Percentiles rank a stretch among this genome's conserved stretches.
Evolutionary conservation across 2,888 invertebrate species (phyloP).

Genomic region (Drosophila helvetica): DNA sequence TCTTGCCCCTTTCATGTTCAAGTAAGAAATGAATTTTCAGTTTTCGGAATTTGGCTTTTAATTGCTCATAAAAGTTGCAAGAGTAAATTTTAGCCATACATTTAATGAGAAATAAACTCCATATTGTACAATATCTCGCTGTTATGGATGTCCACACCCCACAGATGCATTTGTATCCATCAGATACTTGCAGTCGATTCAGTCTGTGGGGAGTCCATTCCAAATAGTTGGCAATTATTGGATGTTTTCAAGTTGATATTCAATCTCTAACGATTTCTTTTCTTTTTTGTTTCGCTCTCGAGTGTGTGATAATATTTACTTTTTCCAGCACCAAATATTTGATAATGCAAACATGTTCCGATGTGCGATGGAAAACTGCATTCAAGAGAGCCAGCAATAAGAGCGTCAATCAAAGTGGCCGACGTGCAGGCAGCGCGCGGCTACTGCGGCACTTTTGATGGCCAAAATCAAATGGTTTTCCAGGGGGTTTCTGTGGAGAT

Average conservation of each 20-base stretch:
- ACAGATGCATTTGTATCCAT: conserved; percentile 7
- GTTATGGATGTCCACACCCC: conserved; percentile 9
- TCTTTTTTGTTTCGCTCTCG: conserved; percentile 6
- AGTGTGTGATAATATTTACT: conserved; percentile 45
- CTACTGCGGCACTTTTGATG: conserved; percentile 34
- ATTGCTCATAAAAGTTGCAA: conserved; percentile 35
- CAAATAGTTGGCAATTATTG: conserved; percentile 25
- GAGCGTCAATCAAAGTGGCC: conserved; percentile 39
- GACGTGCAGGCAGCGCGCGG: conserved; percentile 2
- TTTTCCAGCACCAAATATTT: conserved; percentile 34
- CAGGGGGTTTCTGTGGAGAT: neutral
- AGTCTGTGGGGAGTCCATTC: conserved; percentile 11
- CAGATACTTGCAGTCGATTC: neutral
- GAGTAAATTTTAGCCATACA: conserved; percentile 11
- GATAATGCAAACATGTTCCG: conserved; percentile 41
- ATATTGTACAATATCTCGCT: conserved; percentile 1
- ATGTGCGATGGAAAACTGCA: neutral
- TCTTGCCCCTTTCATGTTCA: conserved; percentile 22
- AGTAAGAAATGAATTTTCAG: neutral
- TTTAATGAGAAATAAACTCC: neutral
- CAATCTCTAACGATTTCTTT: conserved; percentile 20
- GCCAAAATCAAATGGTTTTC: conserved; percentile 23
- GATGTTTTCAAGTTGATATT: conserved; percentile 1
- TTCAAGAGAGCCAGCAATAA: conserved; percentile 26
- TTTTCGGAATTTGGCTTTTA: conserved; percentile 27